Percentiles rank a stretch among this genome's conserved stretches.
Conservation (phyloP, 2,113 vertebrate species). For the Tachuris rubrigastra region DNA sequence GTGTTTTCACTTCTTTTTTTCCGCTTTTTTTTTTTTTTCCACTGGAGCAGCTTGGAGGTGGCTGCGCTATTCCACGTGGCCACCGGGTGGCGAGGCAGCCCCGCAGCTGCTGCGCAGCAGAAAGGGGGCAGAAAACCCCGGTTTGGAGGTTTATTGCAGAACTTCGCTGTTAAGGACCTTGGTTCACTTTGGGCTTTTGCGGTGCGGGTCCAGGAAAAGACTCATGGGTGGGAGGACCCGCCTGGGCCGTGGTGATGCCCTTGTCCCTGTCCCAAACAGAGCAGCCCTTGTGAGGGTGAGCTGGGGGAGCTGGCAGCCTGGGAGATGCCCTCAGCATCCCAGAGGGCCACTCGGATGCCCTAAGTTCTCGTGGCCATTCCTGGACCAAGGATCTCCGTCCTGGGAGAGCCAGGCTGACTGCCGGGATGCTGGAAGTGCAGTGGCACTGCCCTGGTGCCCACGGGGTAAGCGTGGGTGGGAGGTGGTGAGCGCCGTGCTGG, state of each 20-base stretch:
- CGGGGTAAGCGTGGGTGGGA: fast-evolving
- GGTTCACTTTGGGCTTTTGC: neutral
- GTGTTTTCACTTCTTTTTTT: neutral
- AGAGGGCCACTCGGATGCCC: fast-evolving
- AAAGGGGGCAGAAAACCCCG: fast-evolving
- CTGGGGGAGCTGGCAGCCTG: neutral
- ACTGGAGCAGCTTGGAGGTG: neutral
- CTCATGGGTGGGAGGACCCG: fast-evolving
- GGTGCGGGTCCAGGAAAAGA: neutral
- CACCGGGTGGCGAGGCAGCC: slow-evolving; percentile 7
- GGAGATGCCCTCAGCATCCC: neutral
- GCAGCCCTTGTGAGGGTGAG: neutral
- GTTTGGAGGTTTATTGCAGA: fast-evolving
- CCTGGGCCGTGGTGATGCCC: neutral
- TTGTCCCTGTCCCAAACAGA: neutral
- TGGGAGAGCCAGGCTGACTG: neutral
- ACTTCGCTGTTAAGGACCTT: fast-evolving
- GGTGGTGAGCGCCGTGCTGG: neutral
- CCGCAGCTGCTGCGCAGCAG: fast-evolving
- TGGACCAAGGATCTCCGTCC: fast-evolving
- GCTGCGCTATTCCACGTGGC: neutral
- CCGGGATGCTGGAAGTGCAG: neutral
- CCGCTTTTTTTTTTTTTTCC: neutral
- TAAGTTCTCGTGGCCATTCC: fast-evolving
- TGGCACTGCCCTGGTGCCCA: neutral